A percentile compares a stretch with the other conserved stretches of the same genome.
Conservation (phyloP, 2,888 invertebrate species). For the Exocentrus adspersus region DNA sequence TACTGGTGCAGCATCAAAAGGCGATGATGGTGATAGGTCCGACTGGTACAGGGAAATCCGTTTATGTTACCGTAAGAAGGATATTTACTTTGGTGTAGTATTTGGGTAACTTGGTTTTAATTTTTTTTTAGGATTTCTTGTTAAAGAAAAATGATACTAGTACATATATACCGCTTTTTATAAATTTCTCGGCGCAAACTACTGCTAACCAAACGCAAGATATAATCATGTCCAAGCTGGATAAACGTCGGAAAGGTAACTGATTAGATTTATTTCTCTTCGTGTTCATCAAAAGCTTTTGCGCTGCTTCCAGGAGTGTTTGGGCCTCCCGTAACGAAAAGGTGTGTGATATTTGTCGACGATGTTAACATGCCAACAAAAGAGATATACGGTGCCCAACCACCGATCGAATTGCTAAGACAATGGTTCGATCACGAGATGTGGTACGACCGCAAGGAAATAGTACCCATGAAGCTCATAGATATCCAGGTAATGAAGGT, state of each 20-base stretch:
- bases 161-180: slow-evolving; percentile 83
- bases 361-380: slow-evolving; percentile 96
- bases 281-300: too few species aligned
- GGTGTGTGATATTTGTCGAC: slow-evolving; percentile 91
- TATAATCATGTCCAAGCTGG: slow-evolving; percentile 93
- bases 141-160: slow-evolving; percentile 82
- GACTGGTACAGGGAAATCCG: slow-evolving; percentile 95
- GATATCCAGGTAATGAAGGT: slow-evolving; percentile 83
- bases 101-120: background rate
- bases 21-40: slow-evolving; percentile 90
- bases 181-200: slow-evolving; percentile 95
- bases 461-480: slow-evolving; percentile 79
- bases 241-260: slow-evolving; percentile 86
- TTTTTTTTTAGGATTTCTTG: slow-evolving; percentile 73
- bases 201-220: slow-evolving; percentile 94
- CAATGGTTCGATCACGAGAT: slow-evolving; percentile 91
- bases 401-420: slow-evolving; percentile 90
- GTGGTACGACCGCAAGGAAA: slow-evolving; percentile 90
- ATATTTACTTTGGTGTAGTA: slow-evolving; percentile 13
- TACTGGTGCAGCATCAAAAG: slow-evolving; percentile 84
- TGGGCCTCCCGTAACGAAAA: slow-evolving; percentile 91
- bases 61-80: slow-evolving; percentile 77
- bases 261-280: too few species aligned
- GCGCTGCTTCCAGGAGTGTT: slow-evolving; percentile 81
- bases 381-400: slow-evolving; percentile 92